Evolutionary conservation across 37 sponge, comb jelly and placozoan genomes (phyloP).

Genomic region (Cliona cf. orientalis): DNA sequence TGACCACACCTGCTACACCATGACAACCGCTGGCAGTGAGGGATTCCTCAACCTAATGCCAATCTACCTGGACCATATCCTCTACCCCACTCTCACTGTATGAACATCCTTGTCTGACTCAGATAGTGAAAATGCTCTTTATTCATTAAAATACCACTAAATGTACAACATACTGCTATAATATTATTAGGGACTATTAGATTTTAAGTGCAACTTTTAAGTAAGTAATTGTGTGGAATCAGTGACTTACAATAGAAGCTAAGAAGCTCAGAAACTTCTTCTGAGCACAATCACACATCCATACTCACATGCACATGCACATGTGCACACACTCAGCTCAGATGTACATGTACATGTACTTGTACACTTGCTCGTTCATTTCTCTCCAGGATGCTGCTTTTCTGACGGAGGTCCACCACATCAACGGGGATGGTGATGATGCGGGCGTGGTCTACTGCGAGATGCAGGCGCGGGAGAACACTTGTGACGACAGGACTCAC

Average conservation of each 20-base stretch:
- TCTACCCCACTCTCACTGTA: constrained; percentile 95
- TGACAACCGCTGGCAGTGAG: constrained; percentile 89
- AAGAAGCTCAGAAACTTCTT: too few species aligned
- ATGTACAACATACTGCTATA: not conserved
- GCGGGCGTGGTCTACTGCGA: constrained; percentile 99
- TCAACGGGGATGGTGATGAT: constrained; percentile 92
- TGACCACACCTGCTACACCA: constrained; percentile 97
- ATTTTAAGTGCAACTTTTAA: too few species aligned
- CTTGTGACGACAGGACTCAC: constrained; percentile 55
- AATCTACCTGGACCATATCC: constrained; percentile 96
- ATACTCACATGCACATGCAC: not conserved
- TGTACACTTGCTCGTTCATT: not conserved
- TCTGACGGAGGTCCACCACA: constrained; percentile 95
- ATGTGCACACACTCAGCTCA: not conserved
- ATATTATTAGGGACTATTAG: not conserved
- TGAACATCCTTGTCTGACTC: too few species aligned
- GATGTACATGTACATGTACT: not conserved
- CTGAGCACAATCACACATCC: not conserved
- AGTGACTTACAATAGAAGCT: too few species aligned
- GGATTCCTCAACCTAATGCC: constrained; percentile 95
- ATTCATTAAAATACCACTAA: not conserved
- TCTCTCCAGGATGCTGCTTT: constrained; percentile 82
- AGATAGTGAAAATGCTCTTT: not conserved
- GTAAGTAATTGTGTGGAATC: too few species aligned
- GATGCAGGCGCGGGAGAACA: constrained; percentile 96